Conservation (phyloP, 2,888 invertebrate species). For the Orthosia gothica region DNA sequence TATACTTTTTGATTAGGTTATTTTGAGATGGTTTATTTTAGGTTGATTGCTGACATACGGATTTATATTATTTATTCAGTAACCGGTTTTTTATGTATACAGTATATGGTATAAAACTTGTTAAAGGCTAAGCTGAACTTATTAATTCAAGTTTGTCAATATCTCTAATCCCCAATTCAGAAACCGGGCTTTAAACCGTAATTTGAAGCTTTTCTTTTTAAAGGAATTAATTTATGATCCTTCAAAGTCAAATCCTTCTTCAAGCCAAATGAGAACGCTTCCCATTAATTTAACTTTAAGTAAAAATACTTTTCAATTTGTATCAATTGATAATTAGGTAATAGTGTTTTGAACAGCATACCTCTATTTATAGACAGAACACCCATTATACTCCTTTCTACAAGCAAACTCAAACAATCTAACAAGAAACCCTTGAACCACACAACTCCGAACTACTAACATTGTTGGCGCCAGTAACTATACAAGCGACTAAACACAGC, state of each 20-base stretch:
- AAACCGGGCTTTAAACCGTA: too few relatives aligned
- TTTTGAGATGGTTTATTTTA: background rate
- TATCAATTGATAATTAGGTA: background rate
- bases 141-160: too few relatives aligned
- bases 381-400: conserved; percentile 19
- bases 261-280: background rate
- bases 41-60: background rate
- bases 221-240: too few relatives aligned
- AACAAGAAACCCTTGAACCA: conserved; percentile 29
- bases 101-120: too few relatives aligned
- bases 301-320: background rate
- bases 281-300: too few relatives aligned
- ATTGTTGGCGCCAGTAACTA: conserved; percentile 44
- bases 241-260: background rate
- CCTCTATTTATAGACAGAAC: background rate
- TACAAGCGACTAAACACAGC: conserved; percentile 62
- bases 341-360: too few relatives aligned
- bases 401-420: conserved; percentile 22
- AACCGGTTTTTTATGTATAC: too few relatives aligned
- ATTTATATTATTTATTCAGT: too few relatives aligned
- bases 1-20: conserved; percentile 14
- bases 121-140: too few relatives aligned
- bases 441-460: conserved; percentile 29
- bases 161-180: too few relatives aligned
- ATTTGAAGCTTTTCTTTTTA: too few relatives aligned